phyloP scores from a whole-genome alignment of 64 coral and sea anemone species.

The Pachyseris speciosa region DNA sequence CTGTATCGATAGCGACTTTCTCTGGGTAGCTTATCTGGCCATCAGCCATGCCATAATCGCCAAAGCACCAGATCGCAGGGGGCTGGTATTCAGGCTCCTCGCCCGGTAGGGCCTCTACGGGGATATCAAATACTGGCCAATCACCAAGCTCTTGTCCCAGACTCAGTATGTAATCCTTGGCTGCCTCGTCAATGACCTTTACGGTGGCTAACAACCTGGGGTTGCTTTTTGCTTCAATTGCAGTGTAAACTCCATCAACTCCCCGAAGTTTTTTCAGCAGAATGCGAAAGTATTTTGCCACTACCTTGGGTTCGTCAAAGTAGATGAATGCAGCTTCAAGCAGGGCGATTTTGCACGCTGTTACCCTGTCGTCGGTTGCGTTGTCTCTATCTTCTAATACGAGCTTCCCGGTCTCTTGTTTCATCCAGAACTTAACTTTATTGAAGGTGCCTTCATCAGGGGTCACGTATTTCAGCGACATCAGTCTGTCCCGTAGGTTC shows the following conservation, averaged over 20 bases:
- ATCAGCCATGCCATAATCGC: slow-evolving; percentile 73
- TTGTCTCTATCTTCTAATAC: slow-evolving; percentile 52
- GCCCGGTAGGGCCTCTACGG: slow-evolving; percentile 47
- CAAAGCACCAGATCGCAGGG: slow-evolving; percentile 88
- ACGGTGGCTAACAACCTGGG: slow-evolving; percentile 49
- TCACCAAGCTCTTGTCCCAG: slow-evolving; percentile 41
- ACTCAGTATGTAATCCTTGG: slow-evolving; percentile 56
- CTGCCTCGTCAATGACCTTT: slow-evolving; percentile 61
- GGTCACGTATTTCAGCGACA: slow-evolving; percentile 43
- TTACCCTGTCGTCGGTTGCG: slow-evolving; percentile 34
- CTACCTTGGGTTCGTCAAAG: slow-evolving; percentile 65
- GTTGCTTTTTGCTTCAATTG: slow-evolving; percentile 72
- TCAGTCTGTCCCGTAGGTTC: slow-evolving; percentile 60
- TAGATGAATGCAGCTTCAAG: slow-evolving; percentile 79
- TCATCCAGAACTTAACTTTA: slow-evolving; percentile 66
- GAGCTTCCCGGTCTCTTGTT: slow-evolving; percentile 17
- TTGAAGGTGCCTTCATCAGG: slow-evolving; percentile 52
- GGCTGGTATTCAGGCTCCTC: slow-evolving; percentile 51
- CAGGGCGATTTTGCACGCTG: slow-evolving; percentile 69
- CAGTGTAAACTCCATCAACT: slow-evolving; percentile 27
- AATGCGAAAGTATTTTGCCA: slow-evolving; percentile 29
- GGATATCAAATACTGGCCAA: slow-evolving; percentile 53
- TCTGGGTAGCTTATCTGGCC: slow-evolving; percentile 74
- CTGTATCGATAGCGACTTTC: slow-evolving; percentile 72
- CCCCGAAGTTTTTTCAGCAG: slow-evolving; percentile 34